Percentiles rank a stretch among this genome's conserved stretches.
phyloP scores from a whole-genome alignment of 2,797 vertebrate species.

The Ptychobarbus kaznakovi region DNA sequence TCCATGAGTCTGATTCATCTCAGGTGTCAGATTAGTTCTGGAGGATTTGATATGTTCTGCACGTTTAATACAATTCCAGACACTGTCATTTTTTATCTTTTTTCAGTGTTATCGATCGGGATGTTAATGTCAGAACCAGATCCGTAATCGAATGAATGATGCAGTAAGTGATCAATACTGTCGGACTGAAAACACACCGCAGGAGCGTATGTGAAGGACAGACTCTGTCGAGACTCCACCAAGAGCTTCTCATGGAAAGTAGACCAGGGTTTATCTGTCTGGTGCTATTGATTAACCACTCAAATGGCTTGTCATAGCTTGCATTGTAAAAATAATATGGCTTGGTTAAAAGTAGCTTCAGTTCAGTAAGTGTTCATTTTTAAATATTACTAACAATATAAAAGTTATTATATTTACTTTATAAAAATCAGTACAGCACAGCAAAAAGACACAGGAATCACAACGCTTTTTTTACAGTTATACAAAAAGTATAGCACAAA shows the following conservation, averaged over 20 bases:
- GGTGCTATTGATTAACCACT: conserved; percentile 38
- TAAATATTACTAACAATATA: too few relatives aligned
- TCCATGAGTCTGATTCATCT: conserved; percentile 22
- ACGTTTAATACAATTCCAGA: conserved; percentile 45
- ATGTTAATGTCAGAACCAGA: conserved; percentile 54
- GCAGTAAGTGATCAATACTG: conserved; percentile 57
- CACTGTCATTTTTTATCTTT: conserved; percentile 48
- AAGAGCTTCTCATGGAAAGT: conserved; percentile 20
- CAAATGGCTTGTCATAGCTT: not conserved
- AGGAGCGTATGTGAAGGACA: conserved; percentile 60
- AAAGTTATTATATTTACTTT: too few relatives aligned
- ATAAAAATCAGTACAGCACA: too few relatives aligned
- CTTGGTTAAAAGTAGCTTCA: too few relatives aligned
- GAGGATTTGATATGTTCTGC: conserved; percentile 44
- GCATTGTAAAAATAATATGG: too few relatives aligned
- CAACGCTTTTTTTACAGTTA: too few relatives aligned
- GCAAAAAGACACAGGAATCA: too few relatives aligned
- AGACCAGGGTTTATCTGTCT: conserved; percentile 50
- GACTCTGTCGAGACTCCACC: conserved; percentile 13
- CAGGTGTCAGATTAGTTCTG: conserved; percentile 54
- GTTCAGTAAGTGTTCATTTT: too few relatives aligned
- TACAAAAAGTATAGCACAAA: too few relatives aligned
- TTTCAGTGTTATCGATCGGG: conserved; percentile 45
- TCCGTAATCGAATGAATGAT: conserved; percentile 58
- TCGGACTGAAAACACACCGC: conserved; percentile 47